A percentile compares a stretch with the other conserved stretches of the same genome.
Conservation (phyloP, 2,113 vertebrate species). For the Nothobranchius kuhntae region DNA sequence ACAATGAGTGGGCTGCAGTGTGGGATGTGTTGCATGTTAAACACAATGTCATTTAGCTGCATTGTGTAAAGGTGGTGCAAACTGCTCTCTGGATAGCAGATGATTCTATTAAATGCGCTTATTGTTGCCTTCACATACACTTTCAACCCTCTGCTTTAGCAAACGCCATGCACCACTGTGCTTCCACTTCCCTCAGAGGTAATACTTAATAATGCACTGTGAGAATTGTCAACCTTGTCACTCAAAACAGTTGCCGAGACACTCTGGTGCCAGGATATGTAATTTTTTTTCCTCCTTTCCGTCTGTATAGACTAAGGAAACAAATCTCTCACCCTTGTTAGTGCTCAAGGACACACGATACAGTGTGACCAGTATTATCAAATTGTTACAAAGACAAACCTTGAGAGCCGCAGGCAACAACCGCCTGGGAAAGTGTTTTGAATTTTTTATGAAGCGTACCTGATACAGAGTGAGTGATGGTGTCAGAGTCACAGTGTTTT, state of each 20-base stretch:
- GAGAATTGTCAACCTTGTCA: slow-evolving; percentile 74
- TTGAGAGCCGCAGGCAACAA: slow-evolving; percentile 72
- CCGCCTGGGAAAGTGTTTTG: slow-evolving; percentile 63
- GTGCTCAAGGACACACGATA: slow-evolving; percentile 68
- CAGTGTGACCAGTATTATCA: slow-evolving; percentile 72
- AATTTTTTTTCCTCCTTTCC: slow-evolving; percentile 17
- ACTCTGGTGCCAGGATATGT: slow-evolving; percentile 16
- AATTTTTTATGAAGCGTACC: slow-evolving; percentile 72
- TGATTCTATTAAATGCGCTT: slow-evolving; percentile 49
- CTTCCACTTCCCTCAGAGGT: slow-evolving; percentile 50
- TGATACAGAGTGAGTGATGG: slow-evolving; percentile 46
- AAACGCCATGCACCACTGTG: slow-evolving; percentile 42
- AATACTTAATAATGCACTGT: slow-evolving; percentile 64
- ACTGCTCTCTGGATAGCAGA: slow-evolving; percentile 28
- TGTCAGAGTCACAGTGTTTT: slow-evolving; percentile 34
- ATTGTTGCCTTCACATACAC: slow-evolving; percentile 35
- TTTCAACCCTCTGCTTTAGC: slow-evolving; percentile 32
- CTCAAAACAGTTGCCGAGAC: slow-evolving; percentile 60
- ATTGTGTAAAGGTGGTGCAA: slow-evolving; percentile 26
- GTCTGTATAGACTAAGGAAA: slow-evolving; percentile 52
- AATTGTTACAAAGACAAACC: slow-evolving; percentile 73
- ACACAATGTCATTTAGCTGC: slow-evolving; percentile 48
- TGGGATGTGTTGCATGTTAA: slow-evolving; percentile 51
- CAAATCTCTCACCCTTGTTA: slow-evolving; percentile 65
- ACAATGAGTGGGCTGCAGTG: slow-evolving; percentile 33